Conservation (phyloP, 2,797 vertebrate species). For the Bovichtus diacanthus region DNA sequence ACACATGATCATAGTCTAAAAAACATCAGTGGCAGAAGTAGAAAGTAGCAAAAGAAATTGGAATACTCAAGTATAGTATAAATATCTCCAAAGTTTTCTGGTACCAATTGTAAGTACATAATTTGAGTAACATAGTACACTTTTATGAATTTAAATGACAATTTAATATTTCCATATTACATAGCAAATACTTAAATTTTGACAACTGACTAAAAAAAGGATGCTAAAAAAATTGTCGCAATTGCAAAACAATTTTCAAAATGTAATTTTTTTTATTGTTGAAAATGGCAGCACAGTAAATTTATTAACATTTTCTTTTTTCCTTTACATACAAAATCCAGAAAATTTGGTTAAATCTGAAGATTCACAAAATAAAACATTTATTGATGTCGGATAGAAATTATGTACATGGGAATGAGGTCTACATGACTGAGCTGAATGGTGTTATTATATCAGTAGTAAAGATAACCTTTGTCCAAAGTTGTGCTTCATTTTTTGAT, state of each 20-base stretch:
- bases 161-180: not conserved
- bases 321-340: constrained; percentile 43
- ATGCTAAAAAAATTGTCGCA: not conserved
- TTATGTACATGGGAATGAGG: constrained; percentile 25
- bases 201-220: not conserved
- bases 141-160: not conserved
- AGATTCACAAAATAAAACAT: constrained; percentile 16
- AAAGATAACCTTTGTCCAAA: constrained; percentile 26
- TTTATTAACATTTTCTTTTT: constrained; percentile 39
- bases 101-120: not conserved
- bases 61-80: not conserved
- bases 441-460: constrained; percentile 43
- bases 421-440: constrained; percentile 15
- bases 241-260: constrained; percentile 18
- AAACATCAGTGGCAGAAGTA: not conserved
- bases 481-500: constrained; percentile 26
- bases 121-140: not conserved
- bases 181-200: not conserved
- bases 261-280: constrained; percentile 63
- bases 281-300: constrained; percentile 61
- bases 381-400: constrained; percentile 12
- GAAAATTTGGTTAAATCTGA: constrained; percentile 18
- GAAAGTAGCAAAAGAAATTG: not conserved
- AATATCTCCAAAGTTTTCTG: not conserved
- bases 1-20: not conserved